phyloP scores from a whole-genome alignment of 2,113 vertebrate species.

The Tiliqua scincoides region DNA sequence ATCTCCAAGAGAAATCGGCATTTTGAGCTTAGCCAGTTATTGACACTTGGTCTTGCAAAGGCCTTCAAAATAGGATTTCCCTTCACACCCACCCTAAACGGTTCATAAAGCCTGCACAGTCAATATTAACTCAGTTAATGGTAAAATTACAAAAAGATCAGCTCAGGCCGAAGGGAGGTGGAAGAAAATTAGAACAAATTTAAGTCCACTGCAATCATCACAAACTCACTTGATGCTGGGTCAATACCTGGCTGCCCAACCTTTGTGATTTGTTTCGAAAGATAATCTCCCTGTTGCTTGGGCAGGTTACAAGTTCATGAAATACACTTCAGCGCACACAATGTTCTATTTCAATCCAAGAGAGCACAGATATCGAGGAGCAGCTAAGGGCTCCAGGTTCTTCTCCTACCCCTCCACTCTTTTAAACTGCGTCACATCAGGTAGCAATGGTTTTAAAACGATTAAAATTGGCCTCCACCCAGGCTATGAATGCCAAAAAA shows the following conservation, averaged over 20 bases:
- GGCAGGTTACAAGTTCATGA: neutral
- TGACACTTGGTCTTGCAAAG: slow-evolving; percentile 18
- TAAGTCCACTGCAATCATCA: neutral
- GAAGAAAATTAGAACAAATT: slow-evolving; percentile 26
- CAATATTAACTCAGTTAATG: slow-evolving; percentile 27
- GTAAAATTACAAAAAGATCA: neutral
- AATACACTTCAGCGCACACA: neutral
- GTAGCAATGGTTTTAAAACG: neutral
- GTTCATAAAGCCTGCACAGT: slow-evolving; percentile 16
- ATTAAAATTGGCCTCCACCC: neutral
- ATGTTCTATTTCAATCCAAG: neutral
- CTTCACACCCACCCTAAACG: neutral
- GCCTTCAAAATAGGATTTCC: slow-evolving; percentile 17
- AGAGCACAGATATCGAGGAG: neutral
- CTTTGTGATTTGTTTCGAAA: neutral
- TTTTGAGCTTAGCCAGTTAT: slow-evolving; percentile 24
- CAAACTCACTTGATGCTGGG: neutral
- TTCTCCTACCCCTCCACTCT: neutral
- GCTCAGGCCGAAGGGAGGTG: neutral
- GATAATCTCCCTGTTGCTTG: neutral
- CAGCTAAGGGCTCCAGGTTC: neutral
- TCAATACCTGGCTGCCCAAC: neutral
- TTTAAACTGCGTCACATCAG: too few species aligned
- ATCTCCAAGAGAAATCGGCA: neutral
- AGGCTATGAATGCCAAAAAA: neutral